Conservation (phyloP, 2,797 vertebrate species). For the Peromyscus attwateri region DNA sequence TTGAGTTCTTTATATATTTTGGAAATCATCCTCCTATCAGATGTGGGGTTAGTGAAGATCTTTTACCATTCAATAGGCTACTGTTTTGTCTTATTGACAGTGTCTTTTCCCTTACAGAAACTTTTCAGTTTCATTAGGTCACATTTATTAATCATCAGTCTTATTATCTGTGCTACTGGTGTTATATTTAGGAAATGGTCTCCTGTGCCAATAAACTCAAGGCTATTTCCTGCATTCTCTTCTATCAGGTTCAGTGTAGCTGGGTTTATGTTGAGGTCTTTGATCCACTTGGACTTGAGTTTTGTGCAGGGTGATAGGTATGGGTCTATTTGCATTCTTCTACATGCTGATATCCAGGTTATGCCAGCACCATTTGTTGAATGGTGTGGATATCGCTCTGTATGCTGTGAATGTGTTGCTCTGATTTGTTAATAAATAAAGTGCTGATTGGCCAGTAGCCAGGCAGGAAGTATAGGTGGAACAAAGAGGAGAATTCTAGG, state of each 20-base stretch:
- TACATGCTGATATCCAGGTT: not conserved
- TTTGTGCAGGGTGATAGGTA: not conserved
- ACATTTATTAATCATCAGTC: not conserved
- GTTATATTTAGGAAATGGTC: not conserved
- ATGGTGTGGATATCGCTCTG: too few relatives aligned
- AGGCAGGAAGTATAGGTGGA: too few relatives aligned
- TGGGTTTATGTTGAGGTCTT: not conserved
- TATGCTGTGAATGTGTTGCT: too few relatives aligned
- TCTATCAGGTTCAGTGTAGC: not conserved
- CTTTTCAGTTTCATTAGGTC: not conserved
- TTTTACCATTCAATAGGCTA: not conserved
- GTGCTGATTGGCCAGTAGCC: too few relatives aligned
- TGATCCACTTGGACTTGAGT: not conserved
- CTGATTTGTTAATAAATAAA: too few relatives aligned
- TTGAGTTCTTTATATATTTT: not conserved
- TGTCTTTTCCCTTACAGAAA: not conserved
- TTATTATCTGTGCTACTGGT: not conserved
- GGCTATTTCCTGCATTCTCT: not conserved
- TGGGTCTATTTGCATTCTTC: not conserved
- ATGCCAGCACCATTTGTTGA: not conserved
- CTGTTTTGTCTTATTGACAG: not conserved
- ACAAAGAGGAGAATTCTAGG: too few relatives aligned
- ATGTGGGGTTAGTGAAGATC: not conserved
- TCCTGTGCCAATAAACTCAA: not conserved
- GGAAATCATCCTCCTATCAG: not conserved